These are phyloP conservation scores for Octomys mimax DNA, from an alignment of 2,797 vertebrate species.

Conservation along the genomic window DNA sequence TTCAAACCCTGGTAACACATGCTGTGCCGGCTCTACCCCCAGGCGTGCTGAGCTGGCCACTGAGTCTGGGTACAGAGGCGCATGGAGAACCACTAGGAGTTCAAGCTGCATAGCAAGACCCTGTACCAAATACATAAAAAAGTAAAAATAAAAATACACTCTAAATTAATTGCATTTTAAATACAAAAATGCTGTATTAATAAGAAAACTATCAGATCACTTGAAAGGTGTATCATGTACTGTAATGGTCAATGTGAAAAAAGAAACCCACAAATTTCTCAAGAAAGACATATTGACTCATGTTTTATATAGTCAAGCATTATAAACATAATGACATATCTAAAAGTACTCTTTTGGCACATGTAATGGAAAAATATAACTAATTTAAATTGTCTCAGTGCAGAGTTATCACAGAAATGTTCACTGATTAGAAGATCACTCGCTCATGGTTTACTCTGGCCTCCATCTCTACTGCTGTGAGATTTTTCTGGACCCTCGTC, in stretches of 20 bases:
- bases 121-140: too few relatives aligned
- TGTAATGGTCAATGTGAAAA: neutral
- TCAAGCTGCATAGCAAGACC: too few relatives aligned
- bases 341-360: neutral
- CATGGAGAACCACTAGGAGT: too few relatives aligned
- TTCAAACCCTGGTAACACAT: too few relatives aligned
- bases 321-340: neutral
- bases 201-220: neutral
- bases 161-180: neutral
- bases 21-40: too few relatives aligned
- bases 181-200: constrained; percentile 22
- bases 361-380: neutral
- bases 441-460: neutral
- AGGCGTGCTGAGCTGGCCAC: too few relatives aligned
- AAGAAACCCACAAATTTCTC: neutral
- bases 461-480: neutral
- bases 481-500: neutral
- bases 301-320: neutral
- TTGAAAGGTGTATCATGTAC: neutral
- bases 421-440: neutral
- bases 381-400: neutral
- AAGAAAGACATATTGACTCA: neutral
- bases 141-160: too few relatives aligned
- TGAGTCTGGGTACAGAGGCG: too few relatives aligned
- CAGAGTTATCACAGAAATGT: neutral